Conservation (phyloP, 2,888 invertebrate species). For the Drepanosiphum platanoidis region DNA sequence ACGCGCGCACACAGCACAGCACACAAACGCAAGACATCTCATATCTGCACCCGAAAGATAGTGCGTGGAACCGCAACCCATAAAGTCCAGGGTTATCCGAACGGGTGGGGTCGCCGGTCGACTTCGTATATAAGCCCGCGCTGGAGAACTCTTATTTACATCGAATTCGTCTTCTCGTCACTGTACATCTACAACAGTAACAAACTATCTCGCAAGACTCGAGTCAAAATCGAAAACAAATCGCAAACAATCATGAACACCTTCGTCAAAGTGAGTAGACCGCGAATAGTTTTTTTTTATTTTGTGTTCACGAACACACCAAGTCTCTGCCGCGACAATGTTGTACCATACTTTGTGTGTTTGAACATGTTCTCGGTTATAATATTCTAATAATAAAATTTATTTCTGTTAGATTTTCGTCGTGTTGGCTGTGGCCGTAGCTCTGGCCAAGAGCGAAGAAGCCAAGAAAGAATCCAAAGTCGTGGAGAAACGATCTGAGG, state of each 20-base stretch:
- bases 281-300: not conserved
- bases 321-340: not conserved
- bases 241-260: constrained; percentile 25
- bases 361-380: not conserved
- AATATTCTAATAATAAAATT: not conserved
- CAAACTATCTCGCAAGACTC: not conserved
- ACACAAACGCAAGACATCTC: not conserved
- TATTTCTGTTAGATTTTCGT: constrained; percentile 29
- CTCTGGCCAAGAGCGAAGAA: constrained; percentile 42
- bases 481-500: constrained; percentile 53
- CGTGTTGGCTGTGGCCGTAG: constrained; percentile 46
- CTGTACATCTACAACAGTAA: constrained; percentile 4
- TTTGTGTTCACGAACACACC: not conserved
- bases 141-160: constrained; percentile 8
- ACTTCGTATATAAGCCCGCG: constrained; percentile 45
- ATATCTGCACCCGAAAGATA: constrained; percentile 34
- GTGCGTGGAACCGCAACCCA: constrained; percentile 44
- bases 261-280: constrained; percentile 56
- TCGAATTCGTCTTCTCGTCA: constrained; percentile 28
- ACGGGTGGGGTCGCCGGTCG: constrained; percentile 43
- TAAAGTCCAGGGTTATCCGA: constrained; percentile 51
- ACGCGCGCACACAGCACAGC: not conserved
- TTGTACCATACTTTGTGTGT: not conserved
- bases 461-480: constrained; percentile 52
- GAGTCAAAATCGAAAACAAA: not conserved